phyloP scores from a whole-genome alignment of 2,888 invertebrate species.

The Aromia moschata region DNA sequence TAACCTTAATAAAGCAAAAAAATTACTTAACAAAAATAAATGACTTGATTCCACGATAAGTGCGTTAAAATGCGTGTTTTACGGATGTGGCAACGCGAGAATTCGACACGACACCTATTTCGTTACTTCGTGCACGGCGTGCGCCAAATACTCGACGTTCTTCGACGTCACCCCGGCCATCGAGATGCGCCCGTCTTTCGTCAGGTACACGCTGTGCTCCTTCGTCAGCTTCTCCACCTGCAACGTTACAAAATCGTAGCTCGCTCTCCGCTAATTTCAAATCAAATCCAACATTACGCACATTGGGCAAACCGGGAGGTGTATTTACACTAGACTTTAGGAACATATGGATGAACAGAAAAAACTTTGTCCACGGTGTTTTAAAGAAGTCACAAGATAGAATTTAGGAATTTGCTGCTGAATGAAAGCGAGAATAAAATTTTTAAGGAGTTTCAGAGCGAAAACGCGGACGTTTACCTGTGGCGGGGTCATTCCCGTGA shows the following conservation, averaged over 20 bases:
- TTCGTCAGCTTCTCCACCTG: conserved; percentile 88
- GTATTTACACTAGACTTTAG: too few species aligned
- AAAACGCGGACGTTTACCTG: too few species aligned
- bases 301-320: too few species aligned
- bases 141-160: conserved; percentile 94
- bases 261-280: too few species aligned
- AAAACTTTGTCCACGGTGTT: too few species aligned
- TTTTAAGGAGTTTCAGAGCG: too few species aligned
- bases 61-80: conserved; percentile 3
- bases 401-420: too few species aligned
- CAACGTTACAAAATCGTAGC: conserved; percentile 55
- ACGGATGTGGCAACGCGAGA: neutral
- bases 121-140: conserved; percentile 92
- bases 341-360: too few species aligned
- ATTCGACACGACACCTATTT: conserved; percentile 66
- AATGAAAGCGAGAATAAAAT: too few species aligned
- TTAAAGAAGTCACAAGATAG: too few species aligned
- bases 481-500: conserved; percentile 88
- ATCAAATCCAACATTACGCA: too few species aligned
- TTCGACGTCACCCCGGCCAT: conserved; percentile 95
- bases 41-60: neutral
- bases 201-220: conserved; percentile 92
- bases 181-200: conserved; percentile 97
- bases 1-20: conserved; percentile 16
- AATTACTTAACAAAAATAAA: conserved; percentile 3